Evolutionary conservation across 2,797 vertebrate genomes (phyloP).

Genomic region (Microctenopoma lineatum): DNA sequence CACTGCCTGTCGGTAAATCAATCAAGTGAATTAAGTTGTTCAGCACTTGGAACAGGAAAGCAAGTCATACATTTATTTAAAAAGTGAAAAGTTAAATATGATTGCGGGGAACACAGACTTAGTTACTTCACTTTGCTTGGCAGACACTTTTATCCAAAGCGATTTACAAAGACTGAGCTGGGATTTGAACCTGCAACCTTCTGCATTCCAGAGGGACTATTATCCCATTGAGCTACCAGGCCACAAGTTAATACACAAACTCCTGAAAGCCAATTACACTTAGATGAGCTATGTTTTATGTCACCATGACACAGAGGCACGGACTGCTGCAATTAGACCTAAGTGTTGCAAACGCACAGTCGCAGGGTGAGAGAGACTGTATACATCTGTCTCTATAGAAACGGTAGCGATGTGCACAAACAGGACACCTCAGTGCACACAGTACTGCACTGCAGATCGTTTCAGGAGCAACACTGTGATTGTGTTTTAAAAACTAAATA

Average conservation of each 20-base stretch:
- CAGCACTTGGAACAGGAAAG: no score
- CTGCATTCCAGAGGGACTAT: no score
- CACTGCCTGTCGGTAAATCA: no score
- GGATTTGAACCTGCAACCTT: no score
- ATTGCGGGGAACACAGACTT: no score
- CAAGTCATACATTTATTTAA: not conserved
- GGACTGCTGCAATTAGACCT: constrained; percentile 48
- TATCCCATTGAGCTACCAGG: no score
- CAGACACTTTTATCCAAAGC: no score
- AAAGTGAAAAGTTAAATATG: not conserved
- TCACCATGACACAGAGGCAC: constrained; percentile 29
- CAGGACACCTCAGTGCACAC: constrained; percentile 11
- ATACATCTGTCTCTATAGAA: constrained; percentile 72
- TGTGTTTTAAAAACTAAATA: constrained; percentile 9
- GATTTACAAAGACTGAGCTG: no score
- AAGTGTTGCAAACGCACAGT: constrained; percentile 38
- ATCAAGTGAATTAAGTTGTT: no score
- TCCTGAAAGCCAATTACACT: constrained; percentile 34
- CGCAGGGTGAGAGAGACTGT: constrained; percentile 29
- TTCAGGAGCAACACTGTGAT: constrained; percentile 19
- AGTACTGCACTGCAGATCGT: constrained; percentile 21
- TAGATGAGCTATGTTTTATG: constrained; percentile 41
- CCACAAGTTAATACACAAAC: constrained; percentile 16
- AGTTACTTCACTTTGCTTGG: no score
- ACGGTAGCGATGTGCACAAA: constrained; percentile 48